phyloP scores from a whole-genome alignment of 2,113 vertebrate species.

The Nannospalax galili region DNA sequence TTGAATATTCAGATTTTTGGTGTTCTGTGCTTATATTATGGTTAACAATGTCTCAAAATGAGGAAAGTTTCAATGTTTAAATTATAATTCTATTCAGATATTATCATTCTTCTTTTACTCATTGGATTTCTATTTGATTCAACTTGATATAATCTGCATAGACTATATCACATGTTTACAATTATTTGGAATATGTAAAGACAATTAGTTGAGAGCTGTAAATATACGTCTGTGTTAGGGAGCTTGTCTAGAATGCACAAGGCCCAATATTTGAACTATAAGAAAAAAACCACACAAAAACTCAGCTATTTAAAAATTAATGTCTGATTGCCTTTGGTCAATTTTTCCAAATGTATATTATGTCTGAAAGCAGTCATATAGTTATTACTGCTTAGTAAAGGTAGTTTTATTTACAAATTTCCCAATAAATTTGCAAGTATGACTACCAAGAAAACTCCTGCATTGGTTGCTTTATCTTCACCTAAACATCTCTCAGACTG shows the following conservation, averaged over 20 bases:
- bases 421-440: background rate
- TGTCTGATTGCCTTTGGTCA: background rate
- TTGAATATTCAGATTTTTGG: background rate
- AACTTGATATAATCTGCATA: background rate
- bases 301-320: too few relatives aligned
- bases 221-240: background rate
- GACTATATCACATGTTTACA: background rate
- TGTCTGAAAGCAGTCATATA: background rate
- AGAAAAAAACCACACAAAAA: background rate
- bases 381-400: background rate
- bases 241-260: background rate
- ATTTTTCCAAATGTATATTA: background rate
- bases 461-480: background rate
- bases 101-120: background rate
- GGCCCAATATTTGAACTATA: background rate
- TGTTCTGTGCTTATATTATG: background rate
- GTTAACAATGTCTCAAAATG: background rate
- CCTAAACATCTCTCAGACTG: background rate
- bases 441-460: background rate
- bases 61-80: background rate
- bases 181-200: background rate
- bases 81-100: background rate
- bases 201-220: background rate
- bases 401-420: background rate
- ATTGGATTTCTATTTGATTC: constrained; percentile 15